phyloP scores from a whole-genome alignment of 2,888 invertebrate species.

The Aromia moschata region DNA sequence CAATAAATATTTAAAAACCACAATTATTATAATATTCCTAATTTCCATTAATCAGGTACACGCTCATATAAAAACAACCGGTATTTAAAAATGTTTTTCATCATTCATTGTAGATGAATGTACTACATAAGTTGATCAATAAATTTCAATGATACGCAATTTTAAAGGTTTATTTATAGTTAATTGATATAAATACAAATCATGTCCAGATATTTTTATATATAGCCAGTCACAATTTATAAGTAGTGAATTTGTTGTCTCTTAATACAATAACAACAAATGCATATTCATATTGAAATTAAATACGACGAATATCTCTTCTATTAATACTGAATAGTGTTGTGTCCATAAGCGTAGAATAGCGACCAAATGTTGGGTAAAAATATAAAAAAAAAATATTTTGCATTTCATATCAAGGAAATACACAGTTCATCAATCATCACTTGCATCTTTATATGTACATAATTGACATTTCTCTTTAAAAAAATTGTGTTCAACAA shows the following conservation, averaged over 20 bases:
- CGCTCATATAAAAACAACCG: slow-evolving; percentile 4
- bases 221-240: slow-evolving; percentile 4
- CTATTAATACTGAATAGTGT: slow-evolving; percentile 1
- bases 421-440: no score
- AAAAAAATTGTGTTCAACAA: no score
- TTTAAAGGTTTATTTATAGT: slow-evolving; percentile 15
- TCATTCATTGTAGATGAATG: slow-evolving; percentile 3
- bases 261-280: slow-evolving; percentile 10
- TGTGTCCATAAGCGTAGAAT: slow-evolving; percentile 8
- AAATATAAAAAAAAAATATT: no score
- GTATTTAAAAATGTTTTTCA: not conserved
- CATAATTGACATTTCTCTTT: no score
- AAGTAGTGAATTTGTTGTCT: slow-evolving; percentile 10
- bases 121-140: not conserved
- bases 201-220: slow-evolving; percentile 6
- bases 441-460: no score
- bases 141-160: slow-evolving; percentile 4
- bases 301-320: slow-evolving; percentile 9
- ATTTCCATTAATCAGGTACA: slow-evolving; percentile 12
- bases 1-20: slow-evolving; percentile 14
- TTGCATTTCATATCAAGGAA: no score
- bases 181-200: slow-evolving; percentile 3
- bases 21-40: slow-evolving; percentile 21
- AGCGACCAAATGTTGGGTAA: no score
- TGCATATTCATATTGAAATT: slow-evolving; percentile 16